phyloP scores from a whole-genome alignment of 2,113 vertebrate genomes.

The Callopanchax toddi region DNA sequence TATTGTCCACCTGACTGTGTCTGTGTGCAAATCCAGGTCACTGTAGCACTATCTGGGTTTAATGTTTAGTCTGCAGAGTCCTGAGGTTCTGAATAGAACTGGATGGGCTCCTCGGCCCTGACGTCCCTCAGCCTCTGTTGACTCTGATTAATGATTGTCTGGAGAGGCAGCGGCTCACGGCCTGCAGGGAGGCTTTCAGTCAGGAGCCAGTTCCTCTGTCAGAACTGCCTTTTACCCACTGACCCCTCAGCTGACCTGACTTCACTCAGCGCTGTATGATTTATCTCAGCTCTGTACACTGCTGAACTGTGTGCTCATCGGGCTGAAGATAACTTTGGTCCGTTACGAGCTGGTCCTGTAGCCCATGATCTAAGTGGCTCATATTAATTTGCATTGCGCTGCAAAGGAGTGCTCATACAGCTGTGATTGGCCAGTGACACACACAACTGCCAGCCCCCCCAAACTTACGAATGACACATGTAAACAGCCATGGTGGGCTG shows the following conservation, averaged over 20 bases:
- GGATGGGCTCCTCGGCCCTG: conserved; percentile 10
- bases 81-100: conserved; percentile 28
- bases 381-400: too few species aligned
- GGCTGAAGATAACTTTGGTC: too few species aligned
- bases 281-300: too few species aligned
- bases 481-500: too few species aligned
- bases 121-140: conserved; percentile 30
- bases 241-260: not conserved
- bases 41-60: conserved; percentile 12
- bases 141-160: conserved; percentile 42
- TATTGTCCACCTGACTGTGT: conserved; percentile 17
- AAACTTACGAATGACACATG: too few species aligned
- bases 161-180: conserved; percentile 5
- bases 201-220: not conserved
- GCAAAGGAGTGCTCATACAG: too few species aligned
- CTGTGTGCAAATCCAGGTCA: conserved; percentile 44
- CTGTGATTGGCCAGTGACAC: too few species aligned
- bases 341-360: too few species aligned
- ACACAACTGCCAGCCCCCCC: too few species aligned
- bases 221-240: not conserved
- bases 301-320: too few species aligned
- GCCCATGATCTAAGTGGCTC: too few species aligned
- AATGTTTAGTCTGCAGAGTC: conserved; percentile 42
- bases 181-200: not conserved
- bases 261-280: too few species aligned